phyloP scores from a whole-genome alignment of 2,797 vertebrate species.

The Cirrhinus molitorella region DNA sequence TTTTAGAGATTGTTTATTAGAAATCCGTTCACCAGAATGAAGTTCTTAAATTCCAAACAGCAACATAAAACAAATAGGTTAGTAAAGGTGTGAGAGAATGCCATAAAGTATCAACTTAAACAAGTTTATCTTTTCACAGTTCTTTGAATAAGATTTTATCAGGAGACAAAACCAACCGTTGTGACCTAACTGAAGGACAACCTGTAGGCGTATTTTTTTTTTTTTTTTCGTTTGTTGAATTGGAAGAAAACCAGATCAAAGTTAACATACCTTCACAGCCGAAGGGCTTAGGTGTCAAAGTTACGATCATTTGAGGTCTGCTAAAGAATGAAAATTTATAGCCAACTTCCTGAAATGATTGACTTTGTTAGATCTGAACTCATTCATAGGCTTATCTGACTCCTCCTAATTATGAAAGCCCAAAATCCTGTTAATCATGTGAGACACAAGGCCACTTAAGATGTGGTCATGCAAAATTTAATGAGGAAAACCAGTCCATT shows the following conservation, averaged over 20 bases:
- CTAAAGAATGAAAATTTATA: neutral
- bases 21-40: neutral
- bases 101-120: neutral
- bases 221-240: neutral
- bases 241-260: slow-evolving; percentile 3
- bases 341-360: neutral
- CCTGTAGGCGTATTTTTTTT: slow-evolving; percentile 24
- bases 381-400: neutral
- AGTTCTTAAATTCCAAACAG: neutral
- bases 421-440: neutral
- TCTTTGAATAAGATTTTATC: slow-evolving; percentile 36
- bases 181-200: slow-evolving; percentile 40
- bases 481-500: neutral
- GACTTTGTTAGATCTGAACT: neutral
- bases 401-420: neutral
- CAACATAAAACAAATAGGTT: neutral
- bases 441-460: neutral
- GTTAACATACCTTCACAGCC: slow-evolving; percentile 32
- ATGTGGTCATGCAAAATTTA: neutral
- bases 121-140: neutral
- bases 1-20: neutral
- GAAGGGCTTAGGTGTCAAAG: slow-evolving; percentile 2
- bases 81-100: neutral
- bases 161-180: slow-evolving; percentile 35
- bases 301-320: neutral